These are phyloP conservation scores for Alethe castanea DNA, from an alignment of 2,113 vertebrate genomes.

Conservation along the genomic window DNA sequence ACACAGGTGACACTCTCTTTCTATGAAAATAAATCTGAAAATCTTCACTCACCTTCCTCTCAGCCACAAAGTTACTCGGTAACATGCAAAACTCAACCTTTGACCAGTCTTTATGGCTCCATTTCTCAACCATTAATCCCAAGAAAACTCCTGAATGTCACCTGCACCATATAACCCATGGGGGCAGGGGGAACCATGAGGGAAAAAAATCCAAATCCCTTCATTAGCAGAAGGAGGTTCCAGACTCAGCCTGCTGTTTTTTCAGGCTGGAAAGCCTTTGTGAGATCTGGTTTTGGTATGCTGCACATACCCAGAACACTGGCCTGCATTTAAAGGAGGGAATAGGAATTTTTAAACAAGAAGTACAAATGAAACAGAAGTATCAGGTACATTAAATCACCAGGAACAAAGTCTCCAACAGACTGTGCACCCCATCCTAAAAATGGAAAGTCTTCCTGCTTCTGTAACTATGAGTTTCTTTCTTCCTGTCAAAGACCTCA, in stretches of 20 bases:
- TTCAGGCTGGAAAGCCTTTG: background rate
- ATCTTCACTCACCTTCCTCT: background rate
- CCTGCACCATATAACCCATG: background rate
- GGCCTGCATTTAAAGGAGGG: background rate
- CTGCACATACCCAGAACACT: fast-evolving
- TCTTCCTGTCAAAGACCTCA: background rate
- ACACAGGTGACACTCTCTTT: background rate
- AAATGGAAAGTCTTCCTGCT: background rate
- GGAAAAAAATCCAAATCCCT: background rate
- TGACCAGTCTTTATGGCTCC: background rate
- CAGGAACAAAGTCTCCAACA: background rate
- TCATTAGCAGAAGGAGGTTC: background rate
- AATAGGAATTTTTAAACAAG: background rate
- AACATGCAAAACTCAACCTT: background rate
- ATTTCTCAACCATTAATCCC: background rate
- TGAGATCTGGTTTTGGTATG: background rate
- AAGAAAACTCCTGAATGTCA: background rate
- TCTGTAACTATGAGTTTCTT: background rate
- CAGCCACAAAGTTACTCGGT: background rate
- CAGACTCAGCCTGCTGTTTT: background rate
- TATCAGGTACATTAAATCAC: background rate
- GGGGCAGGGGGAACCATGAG: background rate
- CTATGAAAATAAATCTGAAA: background rate
- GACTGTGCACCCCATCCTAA: background rate
- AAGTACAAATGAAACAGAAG: background rate